phyloP scores from a whole-genome alignment of 2,113 vertebrate genomes.

The Heterotilapia buettikoferi region DNA sequence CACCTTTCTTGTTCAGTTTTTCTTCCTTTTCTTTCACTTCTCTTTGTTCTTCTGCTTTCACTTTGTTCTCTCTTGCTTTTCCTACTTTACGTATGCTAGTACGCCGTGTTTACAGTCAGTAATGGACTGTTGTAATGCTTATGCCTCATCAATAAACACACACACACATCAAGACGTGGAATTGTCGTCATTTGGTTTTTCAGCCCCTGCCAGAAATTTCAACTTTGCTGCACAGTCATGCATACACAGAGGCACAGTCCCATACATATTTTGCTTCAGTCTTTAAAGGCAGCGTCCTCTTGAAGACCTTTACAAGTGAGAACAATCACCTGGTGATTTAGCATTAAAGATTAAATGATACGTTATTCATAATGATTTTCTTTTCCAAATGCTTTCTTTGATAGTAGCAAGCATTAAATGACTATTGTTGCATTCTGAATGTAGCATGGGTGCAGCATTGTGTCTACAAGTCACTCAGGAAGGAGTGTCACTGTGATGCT shows the following conservation, averaged over 20 bases:
- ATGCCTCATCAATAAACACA: slow-evolving; percentile 53
- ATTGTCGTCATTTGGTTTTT: slow-evolving; percentile 39
- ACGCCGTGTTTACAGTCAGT: slow-evolving; percentile 45
- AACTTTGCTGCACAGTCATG: not conserved
- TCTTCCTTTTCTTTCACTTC: not conserved
- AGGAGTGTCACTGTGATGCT: not conserved
- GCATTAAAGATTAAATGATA: accelerated
- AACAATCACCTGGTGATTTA: not conserved
- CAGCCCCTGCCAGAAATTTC: slow-evolving; percentile 2
- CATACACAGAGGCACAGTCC: not conserved
- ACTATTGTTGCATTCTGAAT: not conserved
- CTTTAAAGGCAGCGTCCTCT: not conserved
- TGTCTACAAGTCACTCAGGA: not conserved
- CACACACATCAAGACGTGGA: not conserved
- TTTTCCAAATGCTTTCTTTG: not conserved
- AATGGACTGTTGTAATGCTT: slow-evolving; percentile 47
- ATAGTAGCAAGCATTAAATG: accelerated
- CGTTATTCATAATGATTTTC: not conserved
- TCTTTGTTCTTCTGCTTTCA: not conserved
- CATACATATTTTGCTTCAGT: not conserved
- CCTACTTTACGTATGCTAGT: not conserved
- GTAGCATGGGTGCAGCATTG: not conserved
- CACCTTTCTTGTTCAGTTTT: not conserved
- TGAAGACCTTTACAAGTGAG: not conserved
- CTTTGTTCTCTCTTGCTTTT: slow-evolving; percentile 6